Percentiles rank a stretch among this genome's conserved stretches.
Evolutionary conservation across 2,797 vertebrate genomes (phyloP).

Genomic region (Pseudochirops corinnae): DNA sequence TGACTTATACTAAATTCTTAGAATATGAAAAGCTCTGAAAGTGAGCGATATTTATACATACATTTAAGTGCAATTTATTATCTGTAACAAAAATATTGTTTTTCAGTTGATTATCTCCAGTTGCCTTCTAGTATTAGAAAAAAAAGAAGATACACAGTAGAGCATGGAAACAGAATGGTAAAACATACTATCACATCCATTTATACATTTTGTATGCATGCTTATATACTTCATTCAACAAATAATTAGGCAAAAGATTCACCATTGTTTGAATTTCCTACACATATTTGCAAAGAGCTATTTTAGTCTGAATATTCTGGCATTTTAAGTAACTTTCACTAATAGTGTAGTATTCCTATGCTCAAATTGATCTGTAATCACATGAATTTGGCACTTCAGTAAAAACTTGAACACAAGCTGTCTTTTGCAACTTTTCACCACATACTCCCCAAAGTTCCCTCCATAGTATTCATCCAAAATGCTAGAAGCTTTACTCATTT

Average conservation of each 20-base stretch:
- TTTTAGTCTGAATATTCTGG: constrained; percentile 64
- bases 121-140: neutral
- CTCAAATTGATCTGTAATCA: neutral
- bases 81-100: constrained; percentile 1
- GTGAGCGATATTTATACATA: neutral
- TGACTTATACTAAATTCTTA: neutral
- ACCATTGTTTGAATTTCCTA: neutral
- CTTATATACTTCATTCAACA: constrained; percentile 16
- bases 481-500: neutral
- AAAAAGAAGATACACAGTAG: neutral
- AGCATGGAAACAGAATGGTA: neutral
- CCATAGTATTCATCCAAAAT: neutral
- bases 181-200: constrained; percentile 20
- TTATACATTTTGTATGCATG: constrained; percentile 48
- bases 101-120: neutral
- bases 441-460: too few relatives aligned
- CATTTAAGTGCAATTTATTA: neutral
- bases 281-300: constrained; percentile 11
- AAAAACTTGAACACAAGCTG: neutral
- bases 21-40: neutral
- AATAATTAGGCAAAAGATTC: neutral
- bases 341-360: accelerated
- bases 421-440: neutral
- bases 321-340: neutral
- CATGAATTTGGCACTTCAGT: neutral